phyloP scores from a whole-genome alignment of 2,888 invertebrate genomes.

The Drosophila nr. medialis region DNA sequence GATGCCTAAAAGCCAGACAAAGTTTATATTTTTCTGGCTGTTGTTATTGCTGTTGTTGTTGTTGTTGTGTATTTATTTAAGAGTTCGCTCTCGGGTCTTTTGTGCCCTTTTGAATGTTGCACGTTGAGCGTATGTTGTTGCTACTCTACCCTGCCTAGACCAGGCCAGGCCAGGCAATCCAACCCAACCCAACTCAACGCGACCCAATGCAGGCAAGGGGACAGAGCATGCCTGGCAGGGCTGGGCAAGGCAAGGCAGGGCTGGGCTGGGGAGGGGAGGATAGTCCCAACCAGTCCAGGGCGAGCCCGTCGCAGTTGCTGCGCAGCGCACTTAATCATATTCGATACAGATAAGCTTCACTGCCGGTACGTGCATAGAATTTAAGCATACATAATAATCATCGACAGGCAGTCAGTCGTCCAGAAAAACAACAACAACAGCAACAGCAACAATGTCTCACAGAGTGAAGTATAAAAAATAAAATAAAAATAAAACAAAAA shows the following conservation, averaged over 20 bases:
- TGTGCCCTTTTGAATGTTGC: conserved; percentile 77
- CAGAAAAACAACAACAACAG: conserved; percentile 30
- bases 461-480: conserved; percentile 48
- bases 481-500: neutral
- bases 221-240: neutral
- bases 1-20: conserved; percentile 8
- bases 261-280: neutral
- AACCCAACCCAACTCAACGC: conserved; percentile 2
- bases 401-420: conserved; percentile 65
- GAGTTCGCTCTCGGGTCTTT: conserved; percentile 54
- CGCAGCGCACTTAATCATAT: conserved; percentile 78
- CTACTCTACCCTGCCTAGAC: conserved; percentile 41
- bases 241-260: neutral
- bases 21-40: conserved; percentile 7
- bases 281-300: conserved; percentile 47
- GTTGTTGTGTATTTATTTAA: conserved; percentile 71
- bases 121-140: conserved; percentile 53
- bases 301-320: conserved; percentile 51
- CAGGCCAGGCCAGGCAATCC: conserved; percentile 5
- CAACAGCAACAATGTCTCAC: conserved; percentile 39
- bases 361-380: conserved; percentile 78
- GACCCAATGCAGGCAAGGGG: conserved; percentile 1
- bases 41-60: conserved; percentile 6
- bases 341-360: conserved; percentile 80
- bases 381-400: conserved; percentile 79